Conservation (phyloP, 2,888 invertebrate genomes). For the Dexiosoma caninum region DNA sequence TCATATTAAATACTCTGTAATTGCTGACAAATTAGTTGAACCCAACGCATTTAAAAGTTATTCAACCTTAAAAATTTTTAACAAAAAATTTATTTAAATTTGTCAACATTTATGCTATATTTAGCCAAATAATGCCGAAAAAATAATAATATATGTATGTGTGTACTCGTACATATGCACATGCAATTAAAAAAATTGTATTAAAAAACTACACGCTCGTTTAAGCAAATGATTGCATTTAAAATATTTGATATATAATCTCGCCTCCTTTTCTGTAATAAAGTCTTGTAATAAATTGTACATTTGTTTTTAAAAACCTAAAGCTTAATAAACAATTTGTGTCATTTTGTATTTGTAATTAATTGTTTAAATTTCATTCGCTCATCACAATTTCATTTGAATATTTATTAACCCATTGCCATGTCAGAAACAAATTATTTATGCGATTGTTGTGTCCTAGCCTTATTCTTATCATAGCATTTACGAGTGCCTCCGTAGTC, state of each 20-base stretch:
- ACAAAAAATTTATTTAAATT: conserved; percentile 21
- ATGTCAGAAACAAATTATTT: too few relatives aligned
- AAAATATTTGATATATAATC: not conserved
- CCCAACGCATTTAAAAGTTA: conserved; percentile 54
- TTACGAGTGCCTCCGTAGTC: too few relatives aligned
- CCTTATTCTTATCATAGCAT: too few relatives aligned
- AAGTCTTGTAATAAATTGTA: conserved; percentile 20
- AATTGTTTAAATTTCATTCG: not conserved
- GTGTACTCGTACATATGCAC: not conserved
- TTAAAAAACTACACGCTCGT: not conserved
- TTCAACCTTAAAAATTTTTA: conserved; percentile 49
- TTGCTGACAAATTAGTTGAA: conserved; percentile 57
- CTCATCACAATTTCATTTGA: too few relatives aligned
- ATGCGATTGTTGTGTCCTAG: too few relatives aligned
- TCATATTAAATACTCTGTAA: conserved; percentile 45
- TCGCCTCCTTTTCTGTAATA: not conserved
- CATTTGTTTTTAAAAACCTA: not conserved
- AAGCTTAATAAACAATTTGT: not conserved
- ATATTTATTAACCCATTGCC: not conserved
- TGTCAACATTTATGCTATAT: conserved; percentile 7
- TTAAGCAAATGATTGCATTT: not conserved
- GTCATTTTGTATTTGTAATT: not conserved
- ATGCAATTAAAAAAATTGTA: conserved; percentile 6
- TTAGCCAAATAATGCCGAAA: not conserved
- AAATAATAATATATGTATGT: not conserved